Percentiles rank a stretch among this genome's conserved stretches.
phyloP scores from a whole-genome alignment of 2,888 invertebrate species.

The Orthonevra nobilis region DNA sequence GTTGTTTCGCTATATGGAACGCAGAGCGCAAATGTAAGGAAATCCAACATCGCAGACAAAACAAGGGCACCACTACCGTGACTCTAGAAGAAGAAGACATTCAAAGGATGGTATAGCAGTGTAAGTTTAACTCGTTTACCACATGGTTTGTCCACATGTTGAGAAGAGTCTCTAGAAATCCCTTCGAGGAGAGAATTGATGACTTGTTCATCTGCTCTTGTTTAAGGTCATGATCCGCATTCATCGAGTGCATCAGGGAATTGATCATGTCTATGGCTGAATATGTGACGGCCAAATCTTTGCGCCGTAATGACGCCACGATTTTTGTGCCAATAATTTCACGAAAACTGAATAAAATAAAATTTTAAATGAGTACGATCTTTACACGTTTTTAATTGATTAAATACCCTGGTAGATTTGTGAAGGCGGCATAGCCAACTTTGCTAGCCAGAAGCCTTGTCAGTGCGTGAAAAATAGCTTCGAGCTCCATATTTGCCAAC shows the following conservation, averaged over 20 bases:
- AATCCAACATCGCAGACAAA: constrained; percentile 98
- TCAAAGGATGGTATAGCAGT: no score
- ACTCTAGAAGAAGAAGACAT: constrained; percentile 82
- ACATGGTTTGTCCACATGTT: constrained; percentile 97
- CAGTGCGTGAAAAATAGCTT: constrained; percentile 97
- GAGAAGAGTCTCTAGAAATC: constrained; percentile 95
- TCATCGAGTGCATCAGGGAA: constrained; percentile 99
- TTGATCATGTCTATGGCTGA: constrained; percentile 98
- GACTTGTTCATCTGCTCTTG: constrained; percentile 99
- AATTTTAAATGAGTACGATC: not conserved
- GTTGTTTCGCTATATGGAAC: constrained; percentile 99
- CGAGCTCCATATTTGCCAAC: constrained; percentile 87
- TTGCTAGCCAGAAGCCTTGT: constrained; percentile 97
- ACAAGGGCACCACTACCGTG: constrained; percentile 97
- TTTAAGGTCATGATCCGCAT: constrained; percentile 95
- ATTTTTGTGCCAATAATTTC: constrained; percentile 97
- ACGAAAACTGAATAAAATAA: constrained; percentile 86
- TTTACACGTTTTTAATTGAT: not conserved
- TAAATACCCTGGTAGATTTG: constrained; percentile 89
- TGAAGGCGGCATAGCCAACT: constrained; percentile 98
- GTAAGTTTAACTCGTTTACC: constrained; percentile 81
- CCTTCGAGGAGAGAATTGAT: constrained; percentile 93
- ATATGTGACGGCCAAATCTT: constrained; percentile 94
- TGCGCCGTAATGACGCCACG: constrained; percentile 92
- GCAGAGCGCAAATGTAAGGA: constrained; percentile 97